Conservation (phyloP, 92 coral and sea anemone genomes). For the Isaurus tuberculatus region DNA sequence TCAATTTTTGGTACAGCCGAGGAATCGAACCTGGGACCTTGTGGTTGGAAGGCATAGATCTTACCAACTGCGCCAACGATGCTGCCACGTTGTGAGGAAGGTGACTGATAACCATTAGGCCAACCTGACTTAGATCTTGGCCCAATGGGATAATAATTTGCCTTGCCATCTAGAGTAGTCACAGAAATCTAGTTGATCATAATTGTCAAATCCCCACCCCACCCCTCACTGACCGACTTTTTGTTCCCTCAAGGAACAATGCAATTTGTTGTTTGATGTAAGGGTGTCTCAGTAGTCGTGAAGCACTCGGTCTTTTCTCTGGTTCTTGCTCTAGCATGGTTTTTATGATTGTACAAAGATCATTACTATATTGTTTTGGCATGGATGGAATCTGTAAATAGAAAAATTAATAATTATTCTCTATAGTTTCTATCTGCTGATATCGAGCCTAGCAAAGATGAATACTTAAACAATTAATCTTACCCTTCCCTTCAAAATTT, state of each 20-base stretch:
- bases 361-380: conserved; percentile 88
- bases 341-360: conserved; percentile 85
- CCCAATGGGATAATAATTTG: too few species aligned
- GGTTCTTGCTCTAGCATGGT: conserved; percentile 96
- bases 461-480: too few species aligned
- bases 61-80: too few species aligned
- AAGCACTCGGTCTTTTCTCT: conserved; percentile 92
- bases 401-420: background rate
- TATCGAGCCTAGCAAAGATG: background rate
- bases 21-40: too few species aligned
- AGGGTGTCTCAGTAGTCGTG: conserved; percentile 86
- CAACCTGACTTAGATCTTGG: too few species aligned
- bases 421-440: background rate
- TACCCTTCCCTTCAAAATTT: conserved; percentile 97
- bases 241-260: conserved; percentile 94
- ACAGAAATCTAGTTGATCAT: too few species aligned
- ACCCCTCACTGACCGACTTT: conserved; percentile 74
- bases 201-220: too few species aligned
- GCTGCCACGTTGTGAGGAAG: too few species aligned
- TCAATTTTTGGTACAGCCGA: too few species aligned
- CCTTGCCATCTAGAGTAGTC: too few species aligned
- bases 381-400: conserved; percentile 82
- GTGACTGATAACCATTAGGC: too few species aligned
- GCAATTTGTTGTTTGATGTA: conserved; percentile 97
- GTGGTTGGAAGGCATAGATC: too few species aligned